Evolutionary conservation across 2,888 invertebrate species (phyloP).

Genomic region (Serripes groenlandicus): DNA sequence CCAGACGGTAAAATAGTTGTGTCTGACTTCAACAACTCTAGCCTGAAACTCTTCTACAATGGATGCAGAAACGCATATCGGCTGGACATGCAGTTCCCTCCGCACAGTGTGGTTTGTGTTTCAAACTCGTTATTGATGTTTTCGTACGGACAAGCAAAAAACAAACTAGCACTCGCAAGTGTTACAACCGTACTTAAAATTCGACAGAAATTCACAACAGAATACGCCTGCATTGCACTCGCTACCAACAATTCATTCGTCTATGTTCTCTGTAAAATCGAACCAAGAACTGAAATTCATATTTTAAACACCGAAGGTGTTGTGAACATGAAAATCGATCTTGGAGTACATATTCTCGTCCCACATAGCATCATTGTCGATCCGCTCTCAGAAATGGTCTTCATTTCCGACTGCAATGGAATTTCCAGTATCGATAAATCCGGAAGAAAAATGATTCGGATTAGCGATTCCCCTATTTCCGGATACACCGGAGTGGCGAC

Average conservation of each 20-base stretch:
- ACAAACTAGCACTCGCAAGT: slow-evolving; percentile 20
- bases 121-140: slow-evolving; percentile 27
- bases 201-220: slow-evolving; percentile 27
- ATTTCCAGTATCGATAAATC: slow-evolving; percentile 17
- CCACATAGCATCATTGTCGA: slow-evolving; percentile 33
- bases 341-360: slow-evolving; percentile 26
- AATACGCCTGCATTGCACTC: slow-evolving; percentile 33
- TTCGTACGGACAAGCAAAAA: slow-evolving; percentile 29
- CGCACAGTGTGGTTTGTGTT: slow-evolving; percentile 30
- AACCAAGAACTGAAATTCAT: slow-evolving; percentile 35
- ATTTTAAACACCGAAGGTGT: slow-evolving; percentile 42
- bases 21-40: slow-evolving; percentile 38
- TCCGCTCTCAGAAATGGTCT: slow-evolving; percentile 24
- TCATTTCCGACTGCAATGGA: slow-evolving; percentile 34
- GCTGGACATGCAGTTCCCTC: slow-evolving; percentile 23
- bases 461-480: slow-evolving; percentile 30
- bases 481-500: slow-evolving; percentile 17
- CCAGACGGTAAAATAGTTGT: slow-evolving; percentile 43
- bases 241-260: slow-evolving; percentile 32
- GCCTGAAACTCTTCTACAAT: slow-evolving; percentile 32
- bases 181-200: slow-evolving; percentile 30
- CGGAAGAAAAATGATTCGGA: slow-evolving; percentile 21
- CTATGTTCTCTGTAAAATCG: slow-evolving; percentile 36
- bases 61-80: neutral
- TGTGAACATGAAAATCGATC: slow-evolving; percentile 33